These are phyloP conservation scores for Xerus rutilus DNA, from an alignment of 2,797 vertebrate species.

Conservation along the genomic window DNA sequence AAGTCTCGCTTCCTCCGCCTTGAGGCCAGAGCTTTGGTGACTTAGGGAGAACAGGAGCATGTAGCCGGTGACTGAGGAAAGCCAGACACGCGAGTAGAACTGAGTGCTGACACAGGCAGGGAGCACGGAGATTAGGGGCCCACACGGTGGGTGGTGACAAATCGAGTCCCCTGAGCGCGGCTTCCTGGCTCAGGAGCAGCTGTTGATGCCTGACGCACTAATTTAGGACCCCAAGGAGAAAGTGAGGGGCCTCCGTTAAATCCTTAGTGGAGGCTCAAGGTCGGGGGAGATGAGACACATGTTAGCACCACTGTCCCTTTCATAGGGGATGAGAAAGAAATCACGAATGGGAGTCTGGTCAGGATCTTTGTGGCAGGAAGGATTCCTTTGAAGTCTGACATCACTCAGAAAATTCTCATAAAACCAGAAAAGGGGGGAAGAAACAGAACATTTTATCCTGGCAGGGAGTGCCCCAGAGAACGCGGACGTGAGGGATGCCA, in stretches of 20 bases:
- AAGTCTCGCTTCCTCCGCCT: slow-evolving; percentile 76
- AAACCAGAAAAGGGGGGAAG: slow-evolving; percentile 13
- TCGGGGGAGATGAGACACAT: not conserved
- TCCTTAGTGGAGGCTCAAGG: not conserved
- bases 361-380: not conserved
- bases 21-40: slow-evolving; percentile 42
- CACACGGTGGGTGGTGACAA: not conserved
- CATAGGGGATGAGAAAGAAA: not conserved
- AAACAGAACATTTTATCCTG: not conserved
- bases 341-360: slow-evolving; percentile 41
- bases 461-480: not conserved
- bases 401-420: slow-evolving; percentile 59
- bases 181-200: slow-evolving; percentile 70
- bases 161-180: slow-evolving; percentile 71
- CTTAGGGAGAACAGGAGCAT: slow-evolving; percentile 65
- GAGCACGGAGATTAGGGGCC: slow-evolving; percentile 51
- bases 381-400: slow-evolving; percentile 78
- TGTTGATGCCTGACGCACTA: slow-evolving; percentile 62
- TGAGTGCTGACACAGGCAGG: not conserved
- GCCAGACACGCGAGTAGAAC: slow-evolving; percentile 37
- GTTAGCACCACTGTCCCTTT: not conserved
- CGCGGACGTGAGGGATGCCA: not conserved
- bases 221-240: slow-evolving; percentile 64
- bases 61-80: slow-evolving; percentile 77
- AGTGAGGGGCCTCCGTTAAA: slow-evolving; percentile 49